Conservation (phyloP, 2,113 vertebrate genomes). For the Pionites leucogaster region DNA sequence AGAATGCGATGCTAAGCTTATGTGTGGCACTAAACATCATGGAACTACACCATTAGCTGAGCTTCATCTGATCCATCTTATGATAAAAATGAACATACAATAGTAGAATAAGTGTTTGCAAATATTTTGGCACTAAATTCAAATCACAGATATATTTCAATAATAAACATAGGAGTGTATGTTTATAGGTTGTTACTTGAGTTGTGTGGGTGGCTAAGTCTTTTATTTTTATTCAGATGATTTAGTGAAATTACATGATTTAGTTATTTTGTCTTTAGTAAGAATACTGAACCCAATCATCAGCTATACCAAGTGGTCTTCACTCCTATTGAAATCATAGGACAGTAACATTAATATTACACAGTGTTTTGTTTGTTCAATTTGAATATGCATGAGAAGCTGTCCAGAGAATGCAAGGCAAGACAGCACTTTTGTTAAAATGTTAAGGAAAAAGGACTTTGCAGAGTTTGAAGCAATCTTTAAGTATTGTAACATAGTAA, state of each 20-base stretch:
- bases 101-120: constrained; percentile 16
- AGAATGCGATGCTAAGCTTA: not conserved
- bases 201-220: not conserved
- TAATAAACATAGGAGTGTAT: not conserved
- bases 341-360: constrained; percentile 40
- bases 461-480: not conserved
- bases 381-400: constrained; percentile 73
- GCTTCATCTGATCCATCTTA: not conserved
- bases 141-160: constrained; percentile 15
- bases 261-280: constrained; percentile 7
- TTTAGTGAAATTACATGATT: not conserved
- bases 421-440: not conserved
- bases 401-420: constrained; percentile 44
- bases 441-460: not conserved
- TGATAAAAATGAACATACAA: not conserved
- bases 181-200: not conserved
- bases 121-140: constrained; percentile 46
- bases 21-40: not conserved
- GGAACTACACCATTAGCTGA: not conserved
- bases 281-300: not conserved
- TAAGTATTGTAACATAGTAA: not conserved
- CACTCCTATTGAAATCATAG: not conserved
- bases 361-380: not conserved
- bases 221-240: constrained; percentile 26
- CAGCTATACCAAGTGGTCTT: not conserved